Evolutionary conservation across 2,797 vertebrate species (phyloP).

Genomic region (Alca torda): DNA sequence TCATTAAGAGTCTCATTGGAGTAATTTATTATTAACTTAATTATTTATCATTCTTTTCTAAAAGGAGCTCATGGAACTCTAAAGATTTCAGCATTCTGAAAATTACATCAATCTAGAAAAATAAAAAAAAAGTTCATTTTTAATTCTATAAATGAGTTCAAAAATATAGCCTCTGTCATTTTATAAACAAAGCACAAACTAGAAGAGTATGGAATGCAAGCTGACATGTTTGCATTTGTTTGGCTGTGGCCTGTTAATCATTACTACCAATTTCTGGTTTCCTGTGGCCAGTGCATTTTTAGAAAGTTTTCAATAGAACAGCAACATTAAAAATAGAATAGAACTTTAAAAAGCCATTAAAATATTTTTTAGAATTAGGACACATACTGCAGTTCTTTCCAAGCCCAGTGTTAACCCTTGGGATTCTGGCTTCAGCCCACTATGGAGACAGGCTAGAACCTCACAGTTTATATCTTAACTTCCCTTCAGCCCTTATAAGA

Average conservation of each 20-base stretch:
- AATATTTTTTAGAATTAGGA: neutral
- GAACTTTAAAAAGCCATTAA: neutral
- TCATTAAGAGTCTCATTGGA: slow-evolving; percentile 60
- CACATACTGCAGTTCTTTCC: neutral
- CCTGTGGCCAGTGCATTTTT: neutral
- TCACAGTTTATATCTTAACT: neutral
- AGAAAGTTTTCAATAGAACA: neutral
- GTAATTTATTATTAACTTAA: slow-evolving; percentile 68
- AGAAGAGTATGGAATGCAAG: neutral
- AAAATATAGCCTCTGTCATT: neutral
- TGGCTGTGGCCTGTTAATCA: neutral
- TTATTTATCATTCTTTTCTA: slow-evolving; percentile 63
- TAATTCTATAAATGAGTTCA: neutral
- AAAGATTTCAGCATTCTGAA: slow-evolving; percentile 11
- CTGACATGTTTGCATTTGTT: neutral
- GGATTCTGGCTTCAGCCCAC: neutral
- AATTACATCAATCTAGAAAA: neutral
- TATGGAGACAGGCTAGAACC: neutral
- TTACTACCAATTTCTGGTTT: neutral
- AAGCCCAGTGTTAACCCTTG: neutral
- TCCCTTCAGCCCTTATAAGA: neutral
- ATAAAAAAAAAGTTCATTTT: neutral
- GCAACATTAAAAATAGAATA: neutral
- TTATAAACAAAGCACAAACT: neutral
- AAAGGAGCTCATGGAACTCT: slow-evolving; percentile 25